These are phyloP conservation scores for Hephaestus fuliginosus DNA, from an alignment of 2,797 vertebrate genomes.

Conservation along the genomic window DNA sequence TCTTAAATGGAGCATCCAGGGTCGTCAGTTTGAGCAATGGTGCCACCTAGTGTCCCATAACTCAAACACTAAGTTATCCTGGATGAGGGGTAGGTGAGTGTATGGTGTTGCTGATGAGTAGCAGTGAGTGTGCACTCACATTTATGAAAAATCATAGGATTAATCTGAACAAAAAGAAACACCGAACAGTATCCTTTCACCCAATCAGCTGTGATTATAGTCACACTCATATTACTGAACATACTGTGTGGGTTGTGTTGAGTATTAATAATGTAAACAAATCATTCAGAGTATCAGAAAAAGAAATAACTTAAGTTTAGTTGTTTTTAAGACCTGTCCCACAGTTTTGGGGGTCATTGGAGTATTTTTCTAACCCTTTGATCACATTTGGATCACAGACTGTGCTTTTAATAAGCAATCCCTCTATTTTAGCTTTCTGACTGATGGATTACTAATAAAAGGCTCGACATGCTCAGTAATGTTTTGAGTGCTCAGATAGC, in stretches of 20 bases:
- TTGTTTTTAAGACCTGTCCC: background rate
- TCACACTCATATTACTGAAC: background rate
- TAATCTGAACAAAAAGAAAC: background rate
- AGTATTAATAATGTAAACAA: background rate
- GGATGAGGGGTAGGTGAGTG: background rate
- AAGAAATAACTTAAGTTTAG: background rate
- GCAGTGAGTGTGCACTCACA: background rate
- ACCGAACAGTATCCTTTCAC: background rate
- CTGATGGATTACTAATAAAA: background rate
- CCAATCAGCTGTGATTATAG: background rate
- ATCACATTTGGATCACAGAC: background rate
- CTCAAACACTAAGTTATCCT: background rate
- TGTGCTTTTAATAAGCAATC: background rate
- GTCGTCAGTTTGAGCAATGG: background rate
- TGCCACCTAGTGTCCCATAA: conserved; percentile 54
- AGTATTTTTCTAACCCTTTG: background rate
- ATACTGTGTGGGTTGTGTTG: background rate
- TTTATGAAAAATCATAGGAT: background rate
- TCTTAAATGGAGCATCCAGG: background rate
- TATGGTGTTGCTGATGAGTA: background rate
- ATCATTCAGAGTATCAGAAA: background rate
- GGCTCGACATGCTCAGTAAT: conserved; percentile 10
- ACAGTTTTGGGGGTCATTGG: background rate
- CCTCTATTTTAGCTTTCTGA: background rate
- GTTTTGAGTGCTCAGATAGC: background rate